Evolutionary conservation across 2,888 invertebrate species (phyloP), one percentile per base, ranked within the genome.

Genomic region (Anarsia innoxiella): DNA sequence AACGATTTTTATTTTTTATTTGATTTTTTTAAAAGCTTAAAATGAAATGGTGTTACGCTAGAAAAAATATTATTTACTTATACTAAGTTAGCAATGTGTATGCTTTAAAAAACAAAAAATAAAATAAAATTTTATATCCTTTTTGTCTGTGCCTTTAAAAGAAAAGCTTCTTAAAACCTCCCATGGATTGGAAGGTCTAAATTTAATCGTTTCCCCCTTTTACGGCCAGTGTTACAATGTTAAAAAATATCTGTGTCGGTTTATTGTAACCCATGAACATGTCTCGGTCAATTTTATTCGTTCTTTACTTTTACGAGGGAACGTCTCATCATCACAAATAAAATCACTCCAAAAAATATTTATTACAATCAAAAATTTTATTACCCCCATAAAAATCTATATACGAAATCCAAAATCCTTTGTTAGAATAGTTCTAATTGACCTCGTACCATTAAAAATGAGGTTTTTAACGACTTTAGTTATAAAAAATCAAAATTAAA

Each of bases 311-410:
- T 65, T 58, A 66, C 62, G 65, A 63, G 48, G 54, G 50, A 51
- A 40, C 51, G 42, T 46, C 48, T 53, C 51, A 51, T 57, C 51
- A 44, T 42, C 45, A 39, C 39, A 45, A 44, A 48, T 58, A 55
- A 59, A 58, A 49, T 50, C 44, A 48, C 54, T 44, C 45, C 49
- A 56, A 60, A 59, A 64, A 59, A 64, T 66, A 69, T 69, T 69
- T 68, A 72, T 70, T 60, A 66, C 70, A 64, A 68, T 66, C 57
- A 66, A 70, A 65, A 48, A 16, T 57, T 72, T 74, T 66, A 75
- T 53, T n/a, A 40, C 41, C 42, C 51, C 52, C 48, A 63, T 70
- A 67, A 72, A 74, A 68, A 48, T 55, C 28, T 58, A 55, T 59
- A 64, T 50, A 59, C 64, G 67, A 69, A 69, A 60, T 49, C 53